A percentile compares a stretch with the other conserved stretches of the same genome.
Conservation (phyloP, 2,797 vertebrate species). For the Choloepus didactylus region DNA sequence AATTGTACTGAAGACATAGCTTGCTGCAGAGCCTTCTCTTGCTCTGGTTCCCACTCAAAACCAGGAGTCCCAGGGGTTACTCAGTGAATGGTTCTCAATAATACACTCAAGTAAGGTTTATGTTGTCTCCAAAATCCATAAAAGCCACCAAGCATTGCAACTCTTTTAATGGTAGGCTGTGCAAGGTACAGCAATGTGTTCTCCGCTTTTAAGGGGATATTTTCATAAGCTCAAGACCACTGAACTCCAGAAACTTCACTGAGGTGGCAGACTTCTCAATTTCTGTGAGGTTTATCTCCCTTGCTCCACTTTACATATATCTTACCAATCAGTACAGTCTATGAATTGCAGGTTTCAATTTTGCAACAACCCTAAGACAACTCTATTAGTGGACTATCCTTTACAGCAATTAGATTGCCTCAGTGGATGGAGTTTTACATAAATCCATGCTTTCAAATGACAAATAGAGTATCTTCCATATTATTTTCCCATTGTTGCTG, state of each 20-base stretch:
- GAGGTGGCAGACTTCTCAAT: background rate
- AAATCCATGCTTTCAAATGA: background rate
- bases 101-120: background rate
- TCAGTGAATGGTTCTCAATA: background rate
- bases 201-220: background rate
- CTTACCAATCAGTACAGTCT: background rate
- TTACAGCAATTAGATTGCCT: background rate
- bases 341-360: background rate
- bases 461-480: background rate
- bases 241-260: background rate
- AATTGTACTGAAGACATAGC: background rate
- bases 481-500: background rate
- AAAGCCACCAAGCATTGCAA: background rate
- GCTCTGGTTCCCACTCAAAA: background rate
- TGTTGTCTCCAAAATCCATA: background rate
- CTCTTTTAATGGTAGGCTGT: background rate
- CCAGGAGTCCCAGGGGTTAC: background rate
- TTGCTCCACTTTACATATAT: background rate
- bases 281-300: background rate
- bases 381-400: background rate
- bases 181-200: background rate
- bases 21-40: background rate
- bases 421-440: background rate
- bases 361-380: background rate
- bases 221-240: background rate